phyloP scores from a whole-genome alignment of 1,140 invertebrate species.

The Drosophila leontia region DNA sequence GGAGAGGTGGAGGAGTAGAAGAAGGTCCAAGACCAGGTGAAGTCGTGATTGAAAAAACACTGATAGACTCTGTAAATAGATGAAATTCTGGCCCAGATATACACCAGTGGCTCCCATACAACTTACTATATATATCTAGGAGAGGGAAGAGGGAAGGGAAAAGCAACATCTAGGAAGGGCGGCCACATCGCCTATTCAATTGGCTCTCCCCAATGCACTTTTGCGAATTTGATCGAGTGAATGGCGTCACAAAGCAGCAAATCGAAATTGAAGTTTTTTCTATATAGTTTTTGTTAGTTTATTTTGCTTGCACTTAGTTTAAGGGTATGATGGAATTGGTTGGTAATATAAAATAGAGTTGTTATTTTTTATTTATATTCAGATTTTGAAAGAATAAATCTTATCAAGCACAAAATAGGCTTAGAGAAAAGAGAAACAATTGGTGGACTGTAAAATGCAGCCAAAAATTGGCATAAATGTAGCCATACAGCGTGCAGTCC shows the following conservation, averaged over 20 bases:
- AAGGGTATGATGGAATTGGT: constrained; percentile 2
- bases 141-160: background rate
- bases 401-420: constrained; percentile 27
- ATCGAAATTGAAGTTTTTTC: constrained; percentile 57
- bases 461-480: constrained; percentile 22
- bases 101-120: constrained; percentile 15
- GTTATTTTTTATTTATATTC: background rate
- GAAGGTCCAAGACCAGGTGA: constrained; percentile 52
- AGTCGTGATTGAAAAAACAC: constrained; percentile 67
- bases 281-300: background rate
- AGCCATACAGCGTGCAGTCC: background rate
- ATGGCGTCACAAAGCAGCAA: constrained; percentile 61
- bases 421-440: background rate
- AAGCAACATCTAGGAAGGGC: constrained; percentile 14
- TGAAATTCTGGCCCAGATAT: constrained; percentile 68
- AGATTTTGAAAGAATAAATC: constrained; percentile 14
- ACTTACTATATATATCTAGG: background rate
- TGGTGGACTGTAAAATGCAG: constrained; percentile 5
- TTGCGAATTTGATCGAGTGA: constrained; percentile 77
- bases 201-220: constrained; percentile 62
- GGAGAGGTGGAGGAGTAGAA: constrained; percentile 3
- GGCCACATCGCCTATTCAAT: constrained; percentile 62
- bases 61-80: constrained; percentile 78
- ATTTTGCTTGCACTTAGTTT: background rate
- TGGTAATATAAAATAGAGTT: background rate